Evolutionary conservation across 2,888 invertebrate genomes (phyloP).

Genomic region (Dicyrtomina minuta): DNA sequence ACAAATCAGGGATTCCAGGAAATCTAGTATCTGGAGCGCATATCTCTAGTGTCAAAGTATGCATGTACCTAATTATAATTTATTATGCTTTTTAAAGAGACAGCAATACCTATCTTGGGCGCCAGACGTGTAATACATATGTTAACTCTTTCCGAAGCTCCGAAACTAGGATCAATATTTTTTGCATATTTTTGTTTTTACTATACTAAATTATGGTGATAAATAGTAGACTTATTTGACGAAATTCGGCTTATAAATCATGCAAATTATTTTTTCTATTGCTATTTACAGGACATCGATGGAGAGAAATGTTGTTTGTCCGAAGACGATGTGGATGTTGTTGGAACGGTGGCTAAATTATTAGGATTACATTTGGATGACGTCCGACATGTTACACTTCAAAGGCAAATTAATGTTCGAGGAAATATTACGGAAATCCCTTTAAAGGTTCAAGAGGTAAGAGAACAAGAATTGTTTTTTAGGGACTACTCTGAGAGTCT

Average conservation of each 20-base stretch:
- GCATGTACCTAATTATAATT: too few relatives aligned
- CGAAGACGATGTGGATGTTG: constrained; percentile 69
- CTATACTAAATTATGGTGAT: too few relatives aligned
- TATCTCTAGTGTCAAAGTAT: too few relatives aligned
- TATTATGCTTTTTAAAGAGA: too few relatives aligned
- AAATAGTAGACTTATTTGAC: too few relatives aligned
- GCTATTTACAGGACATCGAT: constrained; percentile 69
- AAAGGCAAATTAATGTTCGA: constrained; percentile 83
- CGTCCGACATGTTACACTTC: constrained; percentile 71
- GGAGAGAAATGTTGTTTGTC: constrained; percentile 80
- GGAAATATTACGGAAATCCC: constrained; percentile 93
- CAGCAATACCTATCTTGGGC: too few relatives aligned
- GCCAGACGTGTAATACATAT: too few relatives aligned
- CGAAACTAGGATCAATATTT: too few relatives aligned
- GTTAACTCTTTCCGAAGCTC: too few relatives aligned
- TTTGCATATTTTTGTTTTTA: too few relatives aligned
- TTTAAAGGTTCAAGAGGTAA: constrained; percentile 77
- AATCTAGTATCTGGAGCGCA: neutral
- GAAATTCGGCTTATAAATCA: too few relatives aligned
- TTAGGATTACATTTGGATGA: constrained; percentile 74
- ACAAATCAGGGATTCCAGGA: neutral
- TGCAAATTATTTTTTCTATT: too few relatives aligned
- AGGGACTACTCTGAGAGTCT: neutral
- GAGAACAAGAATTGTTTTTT: constrained; percentile 35
- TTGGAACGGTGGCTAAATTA: constrained; percentile 71